phyloP scores from a whole-genome alignment of 1,140 invertebrate genomes.

The Brachionus rubens region DNA sequence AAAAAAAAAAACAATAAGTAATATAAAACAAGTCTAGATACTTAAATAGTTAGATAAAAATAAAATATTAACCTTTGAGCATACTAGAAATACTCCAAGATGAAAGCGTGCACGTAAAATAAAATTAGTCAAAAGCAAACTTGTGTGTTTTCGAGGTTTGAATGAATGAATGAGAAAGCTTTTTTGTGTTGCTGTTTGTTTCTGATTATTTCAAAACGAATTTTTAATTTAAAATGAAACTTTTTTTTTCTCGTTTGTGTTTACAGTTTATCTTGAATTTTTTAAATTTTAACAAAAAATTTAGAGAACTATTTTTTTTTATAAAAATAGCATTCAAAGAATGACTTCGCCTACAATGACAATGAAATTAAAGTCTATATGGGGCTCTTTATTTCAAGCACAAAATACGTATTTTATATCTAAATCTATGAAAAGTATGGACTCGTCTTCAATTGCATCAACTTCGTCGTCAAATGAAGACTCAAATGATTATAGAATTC shows the following conservation, averaged over 20 bases:
- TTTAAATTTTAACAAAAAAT: background rate
- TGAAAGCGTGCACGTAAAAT: background rate
- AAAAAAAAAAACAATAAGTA: background rate
- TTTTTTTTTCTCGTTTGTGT: background rate
- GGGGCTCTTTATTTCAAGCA: conserved; percentile 43
- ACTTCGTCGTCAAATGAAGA: background rate
- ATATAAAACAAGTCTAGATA: background rate
- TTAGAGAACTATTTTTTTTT: background rate
- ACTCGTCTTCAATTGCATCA: conserved; percentile 15
- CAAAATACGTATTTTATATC: conserved; percentile 35
- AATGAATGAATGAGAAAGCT: conserved; percentile 7
- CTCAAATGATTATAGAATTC: conserved; percentile 13
- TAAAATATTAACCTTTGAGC: conserved; percentile 37
- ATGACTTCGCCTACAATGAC: conserved; percentile 40
- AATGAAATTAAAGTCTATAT: conserved; percentile 40
- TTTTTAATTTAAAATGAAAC: background rate
- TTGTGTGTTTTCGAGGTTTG: background rate
- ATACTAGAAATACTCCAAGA: background rate
- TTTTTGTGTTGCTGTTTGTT: background rate
- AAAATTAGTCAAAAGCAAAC: too few species aligned
- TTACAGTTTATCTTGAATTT: background rate
- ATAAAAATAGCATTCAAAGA: too few species aligned
- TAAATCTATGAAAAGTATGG: conserved; percentile 45
- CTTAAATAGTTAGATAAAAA: background rate
- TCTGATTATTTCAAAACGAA: background rate